Evolutionary conservation across 2,888 invertebrate species (phyloP).

Genomic region (Lepidochrysops patricia): DNA sequence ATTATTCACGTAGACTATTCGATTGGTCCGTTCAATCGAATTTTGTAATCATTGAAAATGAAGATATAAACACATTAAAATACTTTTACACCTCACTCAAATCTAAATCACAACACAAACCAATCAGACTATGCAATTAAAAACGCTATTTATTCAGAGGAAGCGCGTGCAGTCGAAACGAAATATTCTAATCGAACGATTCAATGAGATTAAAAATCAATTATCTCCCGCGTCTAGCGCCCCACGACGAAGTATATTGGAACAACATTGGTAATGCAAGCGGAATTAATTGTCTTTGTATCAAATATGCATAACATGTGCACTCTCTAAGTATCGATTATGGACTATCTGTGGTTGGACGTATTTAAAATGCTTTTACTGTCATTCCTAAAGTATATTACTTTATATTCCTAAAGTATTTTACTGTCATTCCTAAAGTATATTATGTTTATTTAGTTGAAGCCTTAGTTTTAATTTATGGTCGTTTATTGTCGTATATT

Average conservation of each 20-base stretch:
- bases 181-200: constrained; percentile 32
- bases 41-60: too few species aligned
- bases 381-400: too few species aligned
- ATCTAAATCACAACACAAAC: neutral
- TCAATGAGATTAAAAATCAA: constrained; percentile 34
- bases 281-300: constrained; percentile 21
- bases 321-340: neutral
- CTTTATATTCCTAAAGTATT: too few species aligned
- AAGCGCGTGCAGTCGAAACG: constrained; percentile 21
- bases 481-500: too few species aligned
- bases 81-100: neutral
- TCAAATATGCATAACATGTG: constrained; percentile 8
- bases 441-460: too few species aligned
- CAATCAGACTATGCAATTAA: constrained; percentile 11
- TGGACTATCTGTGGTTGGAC: neutral
- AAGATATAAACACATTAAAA: neutral
- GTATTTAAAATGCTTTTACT: neutral
- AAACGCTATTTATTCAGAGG: constrained; percentile 10
- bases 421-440: too few species aligned
- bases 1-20: too few species aligned
- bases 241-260: constrained; percentile 22
- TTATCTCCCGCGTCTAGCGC: constrained; percentile 27
- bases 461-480: too few species aligned
- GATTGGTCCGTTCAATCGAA: too few species aligned
- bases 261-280: constrained; percentile 27